Percentiles rank a stretch among this genome's conserved stretches.
Conservation (phyloP, 1,140 invertebrate species). For the Ostrea edulis region DNA sequence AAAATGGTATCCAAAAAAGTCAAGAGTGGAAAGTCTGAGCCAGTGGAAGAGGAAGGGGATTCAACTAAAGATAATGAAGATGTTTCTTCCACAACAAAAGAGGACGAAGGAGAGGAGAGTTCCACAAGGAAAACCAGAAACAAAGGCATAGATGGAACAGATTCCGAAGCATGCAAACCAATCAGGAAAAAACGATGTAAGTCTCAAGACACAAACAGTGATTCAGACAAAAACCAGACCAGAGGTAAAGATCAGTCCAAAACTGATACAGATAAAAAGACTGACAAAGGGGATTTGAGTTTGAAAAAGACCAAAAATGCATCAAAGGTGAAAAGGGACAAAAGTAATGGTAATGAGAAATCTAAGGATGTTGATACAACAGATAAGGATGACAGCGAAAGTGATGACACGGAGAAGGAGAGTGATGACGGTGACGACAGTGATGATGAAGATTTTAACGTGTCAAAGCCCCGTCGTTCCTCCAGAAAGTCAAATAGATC, state of each 20-base stretch:
- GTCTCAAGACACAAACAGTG: conserved; percentile 38
- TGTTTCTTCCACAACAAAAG: conserved; percentile 41
- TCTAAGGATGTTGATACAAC: neutral
- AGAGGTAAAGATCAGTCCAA: neutral
- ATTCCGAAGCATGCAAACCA: conserved; percentile 9
- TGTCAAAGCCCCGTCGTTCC: neutral
- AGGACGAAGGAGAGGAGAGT: conserved; percentile 19
- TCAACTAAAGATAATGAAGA: conserved; percentile 7
- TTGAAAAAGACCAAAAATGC: conserved; percentile 38
- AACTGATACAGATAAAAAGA: neutral
- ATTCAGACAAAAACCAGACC: neutral
- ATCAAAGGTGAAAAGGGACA: conserved; percentile 1
- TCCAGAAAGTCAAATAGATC: neutral
- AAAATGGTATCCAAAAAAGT: neutral
- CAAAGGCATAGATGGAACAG: neutral
- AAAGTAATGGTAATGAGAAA: neutral
- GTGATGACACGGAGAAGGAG: conserved; percentile 19
- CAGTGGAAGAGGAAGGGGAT: conserved; percentile 44
- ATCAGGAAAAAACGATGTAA: neutral
- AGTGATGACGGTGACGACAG: neutral
- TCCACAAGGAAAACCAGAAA: neutral
- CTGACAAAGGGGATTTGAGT: neutral
- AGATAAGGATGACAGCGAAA: conserved; percentile 23
- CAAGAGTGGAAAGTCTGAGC: conserved; percentile 30
- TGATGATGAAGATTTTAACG: conserved; percentile 22